Evolutionary conservation across 2,888 invertebrate species (phyloP), one percentile per base, ranked within the genome.

Genomic region (Barypeithes pellucidus): DNA sequence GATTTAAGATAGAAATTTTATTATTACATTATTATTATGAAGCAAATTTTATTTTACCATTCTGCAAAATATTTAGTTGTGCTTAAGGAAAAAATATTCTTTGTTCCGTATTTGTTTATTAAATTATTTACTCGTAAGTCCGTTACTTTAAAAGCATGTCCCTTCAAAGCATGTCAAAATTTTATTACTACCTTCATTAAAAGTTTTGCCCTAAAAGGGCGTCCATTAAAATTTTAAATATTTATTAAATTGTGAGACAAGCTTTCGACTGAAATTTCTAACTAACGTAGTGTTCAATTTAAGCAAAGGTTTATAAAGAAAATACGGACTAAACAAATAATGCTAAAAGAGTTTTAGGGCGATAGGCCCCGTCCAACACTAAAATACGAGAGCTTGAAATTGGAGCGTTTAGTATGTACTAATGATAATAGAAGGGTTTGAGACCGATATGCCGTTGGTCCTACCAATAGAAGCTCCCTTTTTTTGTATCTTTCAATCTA

Each of bases 1-100:
- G 52, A 66, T 66, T 66, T 60, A 36, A 7, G 9, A 29, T 29
- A 8, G 29, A 29, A 29, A 29, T 29, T 29, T 29, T 29, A 29
- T 29, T 29, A 29, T 29, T 29, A 29, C 29, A 29, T 29, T 29
- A 8, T 29, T 24, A 7, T 54, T 33, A 63, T 43, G 54, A 63
- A 9, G 29, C 7, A 29, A 29, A 29, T 7, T 5, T 29, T 29
- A 29, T 29, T 29, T 4, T 5, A 7, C 9, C 9, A 29, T 24
- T 24, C 2, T 24, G 5, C 2, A 24, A 24, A 24, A 29, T 29
- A 29, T 29, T 5, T 29, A 29, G 29, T 29, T 29, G 29, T 24
- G 5, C 2, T 24, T 24, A 4, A 24, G 3, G 5, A 2, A 24
- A 2, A 24, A 24, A 24, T 24, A 4, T 24, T 4, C 24, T 2